Base-by-base conservation (phyloP, 2,888 invertebrate genomes). In the Byasa hedistus region DNA sequence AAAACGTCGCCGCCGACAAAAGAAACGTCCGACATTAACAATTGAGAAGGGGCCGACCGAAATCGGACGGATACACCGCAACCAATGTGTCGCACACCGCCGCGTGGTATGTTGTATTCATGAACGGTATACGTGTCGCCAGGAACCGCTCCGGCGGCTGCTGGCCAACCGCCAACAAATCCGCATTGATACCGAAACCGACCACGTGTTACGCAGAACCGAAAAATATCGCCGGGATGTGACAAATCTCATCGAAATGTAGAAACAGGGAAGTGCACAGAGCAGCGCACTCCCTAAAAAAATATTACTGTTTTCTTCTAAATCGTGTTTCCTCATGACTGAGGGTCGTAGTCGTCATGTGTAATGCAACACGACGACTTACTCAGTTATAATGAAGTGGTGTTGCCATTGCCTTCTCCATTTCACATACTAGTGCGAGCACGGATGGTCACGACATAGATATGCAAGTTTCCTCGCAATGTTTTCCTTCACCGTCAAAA, bases 81-180 rank as follows among this genome's bases (percentile, higher is more conserved):
- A 73, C 72, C 73, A 73, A 76, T 76, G 75, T 73, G 70, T 73
- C 69, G 71, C 10, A 64, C 27, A 23, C 36, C 70, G 71, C 66
- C 65, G 70, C 64, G 69, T 65, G 69, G 73, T 65, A 73, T 78
- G 75, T 77, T 72, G 76, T 77, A 79, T 79, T 81, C 82, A 79
- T 82, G 82, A 79, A 76, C 69, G 71, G 72, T 12, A 21, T 55
- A 63, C 63, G 72, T 71, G 72, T 75, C 69, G 72, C 73, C 70
- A 21, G n/a, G 68, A 69, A 75, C 76, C 76, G 75, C 76, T 73
- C 73, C 58, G 72, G 61, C 62, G 68, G 78, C 75, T 89, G 89
- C 89, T 87, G 79, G 76, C 69, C 75, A n/a, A n/a, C n/a, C 75
- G 87, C 89, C 89, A 89, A 77, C 80, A 74, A 76, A 79, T 77